Conservation (phyloP, 2,113 vertebrate genomes). For the Chrysemys picta region DNA sequence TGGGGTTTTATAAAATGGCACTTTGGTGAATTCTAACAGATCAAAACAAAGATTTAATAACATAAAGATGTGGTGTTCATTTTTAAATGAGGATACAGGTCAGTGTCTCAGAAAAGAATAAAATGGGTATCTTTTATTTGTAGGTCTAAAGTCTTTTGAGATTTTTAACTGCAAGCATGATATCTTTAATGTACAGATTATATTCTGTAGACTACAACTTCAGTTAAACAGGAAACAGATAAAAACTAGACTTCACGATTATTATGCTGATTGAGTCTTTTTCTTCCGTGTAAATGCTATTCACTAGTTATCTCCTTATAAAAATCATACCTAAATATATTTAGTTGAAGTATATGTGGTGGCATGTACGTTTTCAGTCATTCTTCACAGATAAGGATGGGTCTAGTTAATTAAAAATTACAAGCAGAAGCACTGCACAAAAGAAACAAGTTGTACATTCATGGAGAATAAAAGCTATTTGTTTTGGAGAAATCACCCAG, state of each 20-base stretch:
- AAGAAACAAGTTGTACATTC: slow-evolving; percentile 66
- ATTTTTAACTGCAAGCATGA: slow-evolving; percentile 75
- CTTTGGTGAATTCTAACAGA: slow-evolving; percentile 87
- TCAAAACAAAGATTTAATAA: slow-evolving; percentile 88
- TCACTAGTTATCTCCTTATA: slow-evolving; percentile 53
- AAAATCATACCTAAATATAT: slow-evolving; percentile 41
- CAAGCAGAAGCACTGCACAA: slow-evolving; percentile 47
- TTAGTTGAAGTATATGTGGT: slow-evolving; percentile 37
- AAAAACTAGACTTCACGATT: slow-evolving; percentile 61
- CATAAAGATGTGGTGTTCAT: slow-evolving; percentile 82
- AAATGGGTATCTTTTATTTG: slow-evolving; percentile 78
- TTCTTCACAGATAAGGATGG: slow-evolving; percentile 46
- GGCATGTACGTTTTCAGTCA: slow-evolving; percentile 21
- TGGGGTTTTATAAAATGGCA: slow-evolving; percentile 81
- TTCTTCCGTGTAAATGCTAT: slow-evolving; percentile 39
- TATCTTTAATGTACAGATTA: slow-evolving; percentile 72
- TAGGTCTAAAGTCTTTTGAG: slow-evolving; percentile 81
- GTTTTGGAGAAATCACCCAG: slow-evolving; percentile 42
- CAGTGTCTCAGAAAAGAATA: slow-evolving; percentile 82
- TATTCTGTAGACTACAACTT: slow-evolving; percentile 59
- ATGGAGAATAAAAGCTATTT: slow-evolving; percentile 47
- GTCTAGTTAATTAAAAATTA: slow-evolving; percentile 66
- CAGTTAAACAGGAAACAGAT: slow-evolving; percentile 50
- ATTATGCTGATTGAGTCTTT: slow-evolving; percentile 31
- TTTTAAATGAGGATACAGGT: slow-evolving; percentile 83